A percentile compares a stretch with the other conserved stretches of the same genome.
Evolutionary conservation across 2,113 vertebrate species (phyloP).

Genomic region (Puntigrus tetrazona): DNA sequence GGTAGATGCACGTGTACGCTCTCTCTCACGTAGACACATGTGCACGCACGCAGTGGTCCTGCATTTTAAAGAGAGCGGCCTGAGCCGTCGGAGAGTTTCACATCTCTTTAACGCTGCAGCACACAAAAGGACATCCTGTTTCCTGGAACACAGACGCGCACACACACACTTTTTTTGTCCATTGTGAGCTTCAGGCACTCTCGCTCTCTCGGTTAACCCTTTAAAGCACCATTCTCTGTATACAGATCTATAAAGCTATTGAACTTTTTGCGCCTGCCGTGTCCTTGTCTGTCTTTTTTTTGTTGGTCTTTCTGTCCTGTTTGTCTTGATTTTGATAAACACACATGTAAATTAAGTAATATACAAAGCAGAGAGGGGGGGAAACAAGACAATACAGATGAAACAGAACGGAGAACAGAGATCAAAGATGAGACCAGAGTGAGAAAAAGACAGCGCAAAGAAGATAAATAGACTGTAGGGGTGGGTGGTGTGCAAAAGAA

Average conservation of each 20-base stretch:
- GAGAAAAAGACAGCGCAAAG: not conserved
- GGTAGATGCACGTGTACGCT: not conserved
- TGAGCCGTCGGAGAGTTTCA: slow-evolving; percentile 26
- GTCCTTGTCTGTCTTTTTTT: not conserved
- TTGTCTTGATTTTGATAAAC: not conserved
- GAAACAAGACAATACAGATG: not conserved
- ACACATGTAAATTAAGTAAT: not conserved
- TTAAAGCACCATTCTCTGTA: not conserved
- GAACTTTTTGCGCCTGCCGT: not conserved
- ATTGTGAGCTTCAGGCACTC: slow-evolving; percentile 25
- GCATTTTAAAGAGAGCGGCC: slow-evolving; percentile 18
- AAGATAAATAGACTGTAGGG: not conserved
- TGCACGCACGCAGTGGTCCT: not conserved
- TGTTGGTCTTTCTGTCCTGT: not conserved
- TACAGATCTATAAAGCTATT: not conserved
- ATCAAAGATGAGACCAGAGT: not conserved
- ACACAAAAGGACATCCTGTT: slow-evolving; percentile 58
- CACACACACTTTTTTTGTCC: not conserved
- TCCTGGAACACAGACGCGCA: slow-evolving; percentile 43
- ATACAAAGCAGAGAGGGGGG: not conserved
- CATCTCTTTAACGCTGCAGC: slow-evolving; percentile 13
- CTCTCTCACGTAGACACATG: not conserved
- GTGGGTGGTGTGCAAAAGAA: too few relatives aligned
- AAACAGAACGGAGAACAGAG: not conserved
- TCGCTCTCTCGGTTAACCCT: slow-evolving; percentile 26